phyloP scores from a whole-genome alignment of 2,888 invertebrate genomes.

The Eupithecia abbreviata region DNA sequence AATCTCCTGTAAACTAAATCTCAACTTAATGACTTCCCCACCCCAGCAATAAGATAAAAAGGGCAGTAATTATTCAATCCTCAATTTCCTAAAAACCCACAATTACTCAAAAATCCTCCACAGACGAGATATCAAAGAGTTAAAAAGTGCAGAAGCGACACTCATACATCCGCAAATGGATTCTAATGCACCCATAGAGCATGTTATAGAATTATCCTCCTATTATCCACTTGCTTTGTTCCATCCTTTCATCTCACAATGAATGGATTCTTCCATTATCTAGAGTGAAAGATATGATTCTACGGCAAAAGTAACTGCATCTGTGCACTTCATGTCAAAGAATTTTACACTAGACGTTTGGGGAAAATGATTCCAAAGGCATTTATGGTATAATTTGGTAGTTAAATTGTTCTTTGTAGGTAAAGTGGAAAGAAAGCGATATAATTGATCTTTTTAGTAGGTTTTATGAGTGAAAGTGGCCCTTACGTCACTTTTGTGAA shows the following conservation, averaged over 20 bases:
- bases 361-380: slow-evolving; percentile 16
- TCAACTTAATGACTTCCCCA: not conserved
- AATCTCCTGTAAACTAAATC: not conserved
- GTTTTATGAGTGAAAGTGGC: slow-evolving; percentile 5
- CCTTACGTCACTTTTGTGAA: slow-evolving; percentile 5
- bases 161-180: slow-evolving; percentile 64
- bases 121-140: slow-evolving; percentile 39
- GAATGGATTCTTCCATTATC: slow-evolving; percentile 62
- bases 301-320: slow-evolving; percentile 32
- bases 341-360: slow-evolving; percentile 38
- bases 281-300: slow-evolving; percentile 59
- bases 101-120: slow-evolving; percentile 17
- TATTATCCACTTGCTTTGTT: slow-evolving; percentile 81
- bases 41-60: not conserved
- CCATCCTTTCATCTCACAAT: slow-evolving; percentile 66
- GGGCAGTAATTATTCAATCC: slow-evolving; percentile 4
- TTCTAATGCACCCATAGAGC: slow-evolving; percentile 68
- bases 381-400: slow-evolving; percentile 11
- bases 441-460: slow-evolving; percentile 19
- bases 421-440: slow-evolving; percentile 14
- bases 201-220: slow-evolving; percentile 75
- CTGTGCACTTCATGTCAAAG: slow-evolving; percentile 30
- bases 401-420: slow-evolving; percentile 16
- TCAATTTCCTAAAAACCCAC: slow-evolving; percentile 8
- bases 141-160: slow-evolving; percentile 41